Percentiles rank a stretch among this genome's conserved stretches.
Evolutionary conservation across 2,797 vertebrate species (phyloP).

Genomic region (Tiaroga cobitis): DNA sequence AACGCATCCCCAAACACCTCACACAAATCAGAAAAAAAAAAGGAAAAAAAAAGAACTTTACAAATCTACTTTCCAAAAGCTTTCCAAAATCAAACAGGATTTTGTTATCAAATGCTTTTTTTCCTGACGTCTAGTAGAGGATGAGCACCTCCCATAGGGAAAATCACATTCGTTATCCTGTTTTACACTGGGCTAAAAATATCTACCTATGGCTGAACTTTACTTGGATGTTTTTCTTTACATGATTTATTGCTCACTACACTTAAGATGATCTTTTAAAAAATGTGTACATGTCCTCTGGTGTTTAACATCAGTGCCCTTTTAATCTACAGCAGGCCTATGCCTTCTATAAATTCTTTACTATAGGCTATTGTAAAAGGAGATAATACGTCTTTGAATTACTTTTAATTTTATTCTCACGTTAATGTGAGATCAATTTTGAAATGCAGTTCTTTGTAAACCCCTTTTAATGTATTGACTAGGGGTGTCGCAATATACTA

Average conservation of each 20-base stretch:
- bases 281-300: conserved; percentile 25
- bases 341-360: conserved; percentile 9
- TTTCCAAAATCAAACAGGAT: conserved; percentile 14
- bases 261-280: not conserved
- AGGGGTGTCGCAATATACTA: not conserved
- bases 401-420: not conserved
- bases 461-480: not conserved
- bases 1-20: conserved; percentile 50
- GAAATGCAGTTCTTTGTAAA: not conserved
- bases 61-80: not conserved
- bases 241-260: conserved; percentile 57
- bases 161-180: conserved; percentile 73
- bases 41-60: not conserved
- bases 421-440: not conserved
- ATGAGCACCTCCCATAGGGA: conserved; percentile 65
- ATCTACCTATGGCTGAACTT: conserved; percentile 62
- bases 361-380: not conserved
- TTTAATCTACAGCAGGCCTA: conserved; percentile 35
- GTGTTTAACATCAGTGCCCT: conserved; percentile 32
- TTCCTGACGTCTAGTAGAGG: conserved; percentile 55
- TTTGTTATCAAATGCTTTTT: conserved; percentile 61
- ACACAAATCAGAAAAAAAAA: conserved; percentile 20
- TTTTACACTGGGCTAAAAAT: conserved; percentile 74
- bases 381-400: not conserved
- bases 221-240: conserved; percentile 62